phyloP scores from a whole-genome alignment of 1,140 invertebrate species.

The Trichonephila clavipes region DNA sequence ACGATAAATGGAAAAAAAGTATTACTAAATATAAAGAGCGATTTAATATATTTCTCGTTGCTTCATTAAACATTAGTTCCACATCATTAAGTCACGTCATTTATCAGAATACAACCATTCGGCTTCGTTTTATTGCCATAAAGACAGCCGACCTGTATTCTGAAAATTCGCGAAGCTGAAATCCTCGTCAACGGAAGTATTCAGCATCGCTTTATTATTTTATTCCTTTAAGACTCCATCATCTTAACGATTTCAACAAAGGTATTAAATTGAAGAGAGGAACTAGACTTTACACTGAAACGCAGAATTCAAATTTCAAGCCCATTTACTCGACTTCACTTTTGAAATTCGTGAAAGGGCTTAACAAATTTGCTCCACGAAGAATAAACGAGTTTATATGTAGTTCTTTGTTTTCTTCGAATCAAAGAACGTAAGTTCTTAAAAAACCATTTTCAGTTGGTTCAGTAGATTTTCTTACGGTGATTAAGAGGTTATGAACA shows the following conservation, averaged over 20 bases:
- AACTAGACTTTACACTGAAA: background rate
- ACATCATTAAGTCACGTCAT: conserved; percentile 35
- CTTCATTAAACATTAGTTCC: conserved; percentile 44
- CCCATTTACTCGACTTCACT: background rate
- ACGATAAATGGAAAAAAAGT: background rate
- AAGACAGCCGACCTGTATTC: background rate
- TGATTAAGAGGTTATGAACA: no score
- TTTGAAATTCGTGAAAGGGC: background rate
- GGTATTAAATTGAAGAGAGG: background rate
- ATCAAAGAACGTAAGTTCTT: no score
- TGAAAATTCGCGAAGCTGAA: background rate
- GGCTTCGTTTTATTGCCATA: background rate
- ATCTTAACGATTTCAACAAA: conserved; percentile 17
- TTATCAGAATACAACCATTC: background rate
- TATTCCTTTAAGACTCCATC: background rate
- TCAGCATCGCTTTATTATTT: background rate
- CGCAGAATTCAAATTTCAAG: background rate
- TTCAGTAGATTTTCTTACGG: no score
- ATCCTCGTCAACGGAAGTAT: background rate
- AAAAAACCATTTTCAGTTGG: no score
- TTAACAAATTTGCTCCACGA: background rate
- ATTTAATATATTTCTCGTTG: conserved; percentile 32
- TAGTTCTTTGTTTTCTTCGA: background rate
- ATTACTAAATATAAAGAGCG: background rate
- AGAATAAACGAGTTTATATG: background rate